phyloP scores from a whole-genome alignment of 2,888 invertebrate species.

The Omphaloscelis lunosa region DNA sequence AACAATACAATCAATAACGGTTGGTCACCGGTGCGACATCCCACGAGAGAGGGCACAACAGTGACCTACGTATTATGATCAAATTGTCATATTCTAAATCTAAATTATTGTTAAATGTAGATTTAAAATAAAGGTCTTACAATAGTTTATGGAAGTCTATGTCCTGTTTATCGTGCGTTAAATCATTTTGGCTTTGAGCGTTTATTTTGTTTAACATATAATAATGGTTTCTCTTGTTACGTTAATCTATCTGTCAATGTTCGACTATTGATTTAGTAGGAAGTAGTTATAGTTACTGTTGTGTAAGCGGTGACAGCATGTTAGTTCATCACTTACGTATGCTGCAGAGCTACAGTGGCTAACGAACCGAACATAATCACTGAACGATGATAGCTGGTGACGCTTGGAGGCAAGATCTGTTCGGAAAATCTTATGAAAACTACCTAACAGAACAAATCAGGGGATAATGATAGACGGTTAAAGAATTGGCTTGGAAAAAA shows the following conservation, averaged over 20 bases:
- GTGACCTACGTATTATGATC: too few relatives aligned
- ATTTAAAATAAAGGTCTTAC: slow-evolving; percentile 25
- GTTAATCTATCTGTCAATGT: slow-evolving; percentile 12
- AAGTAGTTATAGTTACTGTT: slow-evolving; percentile 33
- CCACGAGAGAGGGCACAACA: too few relatives aligned
- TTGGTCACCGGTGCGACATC: too few relatives aligned
- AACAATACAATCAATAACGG: too few relatives aligned
- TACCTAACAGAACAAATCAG: neutral
- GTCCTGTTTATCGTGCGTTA: slow-evolving; percentile 17
- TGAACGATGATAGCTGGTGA: slow-evolving; percentile 3
- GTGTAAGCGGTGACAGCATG: slow-evolving; percentile 41
- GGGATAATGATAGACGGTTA: too few relatives aligned
- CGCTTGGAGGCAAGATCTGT: neutral
- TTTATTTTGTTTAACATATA: neutral
- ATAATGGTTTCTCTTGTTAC: slow-evolving; percentile 27
- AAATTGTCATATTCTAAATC: slow-evolving; percentile 30
- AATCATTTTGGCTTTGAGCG: neutral
- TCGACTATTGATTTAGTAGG: slow-evolving; percentile 39
- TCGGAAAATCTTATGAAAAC: neutral
- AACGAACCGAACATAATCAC: slow-evolving; percentile 36
- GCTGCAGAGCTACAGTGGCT: slow-evolving; percentile 3
- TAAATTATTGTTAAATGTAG: slow-evolving; percentile 15
- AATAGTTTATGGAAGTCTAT: slow-evolving; percentile 31
- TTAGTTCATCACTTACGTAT: slow-evolving; percentile 57
- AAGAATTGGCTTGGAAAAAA: too few relatives aligned